phyloP scores from a whole-genome alignment of 1,140 invertebrate species.

The Mycetomoellerius zeteki region DNA sequence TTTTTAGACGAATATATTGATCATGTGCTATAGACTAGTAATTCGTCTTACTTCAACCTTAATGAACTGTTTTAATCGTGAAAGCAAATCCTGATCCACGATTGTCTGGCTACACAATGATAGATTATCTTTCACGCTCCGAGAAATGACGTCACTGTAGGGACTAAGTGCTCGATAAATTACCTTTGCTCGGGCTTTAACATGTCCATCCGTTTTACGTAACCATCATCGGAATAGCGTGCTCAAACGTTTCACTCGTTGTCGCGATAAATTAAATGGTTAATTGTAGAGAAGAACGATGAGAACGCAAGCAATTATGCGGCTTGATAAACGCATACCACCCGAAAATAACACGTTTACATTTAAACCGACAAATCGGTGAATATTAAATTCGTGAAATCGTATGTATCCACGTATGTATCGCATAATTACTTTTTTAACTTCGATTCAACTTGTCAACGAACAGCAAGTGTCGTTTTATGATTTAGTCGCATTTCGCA shows the following conservation, averaged over 20 bases:
- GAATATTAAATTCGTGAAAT: slow-evolving; percentile 51
- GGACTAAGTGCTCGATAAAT: slow-evolving; percentile 61
- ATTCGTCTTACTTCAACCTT: slow-evolving; percentile 51
- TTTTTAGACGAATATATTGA: slow-evolving; percentile 22
- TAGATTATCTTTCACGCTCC: slow-evolving; percentile 45
- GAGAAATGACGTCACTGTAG: slow-evolving; percentile 48
- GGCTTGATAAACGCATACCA: slow-evolving; percentile 18
- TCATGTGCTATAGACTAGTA: slow-evolving; percentile 13
- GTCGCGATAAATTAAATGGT: slow-evolving; percentile 53
- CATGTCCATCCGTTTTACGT: slow-evolving; percentile 50
- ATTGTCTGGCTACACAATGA: slow-evolving; percentile 51
- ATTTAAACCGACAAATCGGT: slow-evolving; percentile 25
- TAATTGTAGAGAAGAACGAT: slow-evolving; percentile 41
- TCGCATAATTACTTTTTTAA: slow-evolving; percentile 46
- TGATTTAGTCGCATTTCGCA: slow-evolving; percentile 2
- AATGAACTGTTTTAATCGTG: slow-evolving; percentile 53
- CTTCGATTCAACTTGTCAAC: slow-evolving; percentile 26
- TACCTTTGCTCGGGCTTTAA: slow-evolving; percentile 32
- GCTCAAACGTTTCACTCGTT: slow-evolving; percentile 48
- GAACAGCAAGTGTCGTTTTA: slow-evolving; percentile 19
- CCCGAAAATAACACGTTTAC: slow-evolving; percentile 38
- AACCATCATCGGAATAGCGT: slow-evolving; percentile 30
- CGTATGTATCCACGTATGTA: slow-evolving; percentile 2
- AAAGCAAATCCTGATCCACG: slow-evolving; percentile 50
- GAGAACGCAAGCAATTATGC: slow-evolving; percentile 36